Evolutionary conservation across 1,140 invertebrate genomes (phyloP), one percentile per base, ranked within the genome.

Genomic region (Octopus sinensis): DNA sequence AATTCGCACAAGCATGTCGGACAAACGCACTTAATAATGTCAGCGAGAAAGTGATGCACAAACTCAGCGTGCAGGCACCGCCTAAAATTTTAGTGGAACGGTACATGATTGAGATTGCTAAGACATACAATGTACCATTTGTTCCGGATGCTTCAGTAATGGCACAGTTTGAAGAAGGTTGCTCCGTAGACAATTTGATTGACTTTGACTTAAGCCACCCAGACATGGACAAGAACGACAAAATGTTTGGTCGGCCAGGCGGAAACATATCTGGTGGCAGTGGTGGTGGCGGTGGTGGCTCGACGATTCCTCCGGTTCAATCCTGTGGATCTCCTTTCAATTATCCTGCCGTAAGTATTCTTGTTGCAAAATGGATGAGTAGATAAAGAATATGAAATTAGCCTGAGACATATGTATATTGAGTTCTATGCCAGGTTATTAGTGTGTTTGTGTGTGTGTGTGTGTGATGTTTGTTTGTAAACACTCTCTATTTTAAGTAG

Each of bases 71-170:
- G 4, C 96, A 98, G 87, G 96, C 97, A 73, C 98, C 98, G 4
- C 96, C 97, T 0, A 99, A 98, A 90, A 91, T 98, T 80, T 92
- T 99, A 10, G 96, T 99, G 76, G 98, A 99, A 90, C 96, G 96
- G 76, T 92, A 92, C 84, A 88, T 92, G 87, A 89, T 92, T 71
- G 98, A 99, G 92, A 99, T 99, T 85, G 96, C 98, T 5, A 98
- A 96, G 88, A 96, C 95, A 90, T 90, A 89, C 81, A 89, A 88
- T 84, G 87, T 90, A 5, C 87, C 87, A 30, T 90, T 90, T 85
- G 87, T 89, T 77, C 89, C 89, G 13, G 89, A 91, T 83, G 86
- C 86, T 13, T 83, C 85, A 82, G 89, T 97, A 12, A 96, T 98
- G 95, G 92, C 94, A 82, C 95, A 96, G 84, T 95, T 95, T 84